Evolutionary conservation across 2,113 vertebrate genomes (phyloP).

Genomic region (Dicrurus megarhynchus): DNA sequence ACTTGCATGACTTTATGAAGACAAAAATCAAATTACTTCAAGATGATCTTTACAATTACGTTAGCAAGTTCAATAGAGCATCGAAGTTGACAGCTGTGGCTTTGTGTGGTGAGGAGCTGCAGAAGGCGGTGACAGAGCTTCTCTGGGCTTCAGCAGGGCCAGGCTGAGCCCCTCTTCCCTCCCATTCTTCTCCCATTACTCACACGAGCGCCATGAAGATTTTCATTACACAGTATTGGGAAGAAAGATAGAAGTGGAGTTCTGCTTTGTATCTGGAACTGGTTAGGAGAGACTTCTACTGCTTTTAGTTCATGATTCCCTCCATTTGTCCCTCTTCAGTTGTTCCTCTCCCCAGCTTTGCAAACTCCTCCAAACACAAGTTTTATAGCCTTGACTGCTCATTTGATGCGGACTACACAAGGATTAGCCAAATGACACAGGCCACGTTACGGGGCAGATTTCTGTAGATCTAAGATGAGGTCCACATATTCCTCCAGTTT

Average conservation of each 20-base stretch:
- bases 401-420: not conserved
- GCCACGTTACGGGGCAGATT: not conserved
- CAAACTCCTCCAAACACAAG: not conserved
- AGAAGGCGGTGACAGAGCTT: not conserved
- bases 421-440: not conserved
- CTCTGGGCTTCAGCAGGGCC: not conserved
- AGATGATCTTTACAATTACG: conserved; percentile 52
- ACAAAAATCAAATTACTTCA: conserved; percentile 62
- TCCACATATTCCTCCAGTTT: not conserved
- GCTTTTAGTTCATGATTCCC: not conserved
- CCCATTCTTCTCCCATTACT: not conserved
- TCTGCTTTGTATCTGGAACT: not conserved
- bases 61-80: conserved; percentile 59
- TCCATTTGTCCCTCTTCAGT: not conserved
- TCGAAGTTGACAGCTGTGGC: conserved; percentile 40
- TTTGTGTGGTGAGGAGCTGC: not conserved
- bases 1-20: conserved; percentile 45
- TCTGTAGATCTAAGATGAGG: not conserved
- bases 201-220: not conserved
- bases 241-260: not conserved
- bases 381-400: not conserved
- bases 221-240: not conserved
- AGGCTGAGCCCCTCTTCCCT: not conserved
- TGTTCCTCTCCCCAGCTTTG: not conserved
- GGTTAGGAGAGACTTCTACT: not conserved